Evolutionary conservation across 2,888 invertebrate genomes (phyloP), one percentile per base, ranked within the genome.

Genomic region (Watsonalla cultraria): DNA sequence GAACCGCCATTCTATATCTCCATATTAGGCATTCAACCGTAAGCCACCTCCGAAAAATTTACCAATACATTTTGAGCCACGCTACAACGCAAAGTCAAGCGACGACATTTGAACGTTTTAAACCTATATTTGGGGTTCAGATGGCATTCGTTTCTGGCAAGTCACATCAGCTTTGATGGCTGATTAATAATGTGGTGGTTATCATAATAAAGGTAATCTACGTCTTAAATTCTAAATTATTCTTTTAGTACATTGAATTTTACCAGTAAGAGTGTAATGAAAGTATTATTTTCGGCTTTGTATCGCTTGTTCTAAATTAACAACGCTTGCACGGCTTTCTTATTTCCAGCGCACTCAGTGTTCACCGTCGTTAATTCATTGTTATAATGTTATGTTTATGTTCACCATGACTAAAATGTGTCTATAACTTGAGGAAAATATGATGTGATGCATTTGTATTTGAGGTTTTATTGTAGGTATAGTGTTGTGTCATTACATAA

Each of bases 251-350:
- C 9, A 9, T 9, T 37, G 37, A 42, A 24, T 42, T 42, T 5
- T 54, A 50, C 53, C 55, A 61, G 53, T 64, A 64, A 59, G 61
- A 58, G 62, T 62, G 57, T 56, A 52, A 58, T 52, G 52, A 50
- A 48, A 52, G 48, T 45, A 37, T 15, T 54, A 51, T 61, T 55
- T 68, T 68, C 64, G 62, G 73, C 76, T 74, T 70, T 59, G 62
- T 69, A 59, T 62, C 53, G 78, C 74, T 76, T 76, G 56, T 65
- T 72, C 66, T 78, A 72, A 70, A 62, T 56, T 70, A 68, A 69
- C 72, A 35, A 74, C 68, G 80, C 77, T 75, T 74, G 75, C 83
- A 82, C 80, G 75, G 80, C 80, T 77, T 80, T 71, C 65, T 64
- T 72, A 74, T 62, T 70, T 77, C 73, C 67, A 66, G 75, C 71